Evolutionary conservation across 2,113 vertebrate genomes (phyloP).

Genomic region (Cheirogaleus medius): DNA sequence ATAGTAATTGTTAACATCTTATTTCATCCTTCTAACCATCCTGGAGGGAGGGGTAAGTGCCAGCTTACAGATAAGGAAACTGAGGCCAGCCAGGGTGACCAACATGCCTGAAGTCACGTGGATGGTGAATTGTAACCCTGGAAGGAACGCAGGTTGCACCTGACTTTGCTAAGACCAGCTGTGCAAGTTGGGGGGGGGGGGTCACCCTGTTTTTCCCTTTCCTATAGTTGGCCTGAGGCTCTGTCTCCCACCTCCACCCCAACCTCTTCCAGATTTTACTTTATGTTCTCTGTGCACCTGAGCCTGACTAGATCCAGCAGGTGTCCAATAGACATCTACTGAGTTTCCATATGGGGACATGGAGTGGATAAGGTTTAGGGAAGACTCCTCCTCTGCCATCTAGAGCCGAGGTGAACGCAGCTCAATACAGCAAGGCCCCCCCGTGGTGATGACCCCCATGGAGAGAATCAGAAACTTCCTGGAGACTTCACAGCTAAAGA

Average conservation of each 20-base stretch:
- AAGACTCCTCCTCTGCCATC: background rate
- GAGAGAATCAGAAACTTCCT: background rate
- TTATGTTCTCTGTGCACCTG: too few relatives aligned
- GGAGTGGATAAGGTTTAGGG: background rate
- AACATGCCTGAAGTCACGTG: fast-evolving
- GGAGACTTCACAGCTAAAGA: background rate
- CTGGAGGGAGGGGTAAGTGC: background rate
- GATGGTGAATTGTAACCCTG: fast-evolving
- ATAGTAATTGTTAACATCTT: background rate
- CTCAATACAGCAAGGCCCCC: background rate
- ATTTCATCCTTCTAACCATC: background rate
- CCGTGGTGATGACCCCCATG: background rate
- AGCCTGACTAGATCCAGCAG: background rate
- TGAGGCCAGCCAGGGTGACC: background rate
- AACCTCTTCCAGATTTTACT: background rate
- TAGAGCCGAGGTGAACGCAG: background rate
- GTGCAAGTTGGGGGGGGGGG: background rate
- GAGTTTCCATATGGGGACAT: background rate
- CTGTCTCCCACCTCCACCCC: background rate
- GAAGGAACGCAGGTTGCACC: fast-evolving
- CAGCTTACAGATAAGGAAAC: background rate
- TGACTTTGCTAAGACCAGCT: background rate
- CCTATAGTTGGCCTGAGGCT: background rate
- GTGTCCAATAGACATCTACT: background rate
- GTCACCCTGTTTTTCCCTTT: background rate